These are phyloP conservation scores for Pteropus rufus DNA, from an alignment of 2,797 vertebrate genomes.

Conservation along the genomic window DNA sequence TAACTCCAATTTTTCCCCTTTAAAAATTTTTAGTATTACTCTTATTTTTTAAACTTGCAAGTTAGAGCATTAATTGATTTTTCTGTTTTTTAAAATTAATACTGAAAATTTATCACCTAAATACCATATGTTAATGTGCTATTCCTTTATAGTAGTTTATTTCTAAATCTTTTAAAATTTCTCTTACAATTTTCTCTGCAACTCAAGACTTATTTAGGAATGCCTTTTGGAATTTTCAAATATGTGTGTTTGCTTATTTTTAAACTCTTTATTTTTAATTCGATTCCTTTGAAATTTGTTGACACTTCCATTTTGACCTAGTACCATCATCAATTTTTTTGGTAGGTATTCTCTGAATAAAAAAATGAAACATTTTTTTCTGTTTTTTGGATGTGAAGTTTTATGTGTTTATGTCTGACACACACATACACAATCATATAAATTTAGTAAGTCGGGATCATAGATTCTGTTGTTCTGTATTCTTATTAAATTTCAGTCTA, in stretches of 20 bases:
- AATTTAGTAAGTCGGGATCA: not conserved
- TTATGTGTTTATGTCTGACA: not conserved
- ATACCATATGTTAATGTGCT: not conserved
- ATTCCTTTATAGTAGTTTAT: not conserved
- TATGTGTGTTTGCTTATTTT: not conserved
- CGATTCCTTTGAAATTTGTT: conserved; percentile 10
- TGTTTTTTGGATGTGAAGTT: not conserved
- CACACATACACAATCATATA: not conserved
- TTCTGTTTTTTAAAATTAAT: not conserved
- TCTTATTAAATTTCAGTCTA: not conserved
- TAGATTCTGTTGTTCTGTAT: not conserved
- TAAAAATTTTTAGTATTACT: not conserved
- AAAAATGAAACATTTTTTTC: not conserved
- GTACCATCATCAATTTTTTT: not conserved
- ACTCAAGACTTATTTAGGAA: not conserved
- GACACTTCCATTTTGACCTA: not conserved
- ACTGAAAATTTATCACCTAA: not conserved
- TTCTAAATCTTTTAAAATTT: conserved; percentile 2
- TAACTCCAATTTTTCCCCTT: not conserved
- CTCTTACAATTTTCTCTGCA: not conserved
- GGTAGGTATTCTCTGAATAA: not conserved
- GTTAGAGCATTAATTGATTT: not conserved
- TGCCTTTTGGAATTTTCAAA: conserved; percentile 15
- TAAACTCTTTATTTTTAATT: conserved; percentile 10
- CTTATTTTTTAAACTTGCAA: not conserved